Evolutionary conservation across 2,888 invertebrate species (phyloP), one percentile per base, ranked within the genome.

Genomic region (Oasisia sp.): DNA sequence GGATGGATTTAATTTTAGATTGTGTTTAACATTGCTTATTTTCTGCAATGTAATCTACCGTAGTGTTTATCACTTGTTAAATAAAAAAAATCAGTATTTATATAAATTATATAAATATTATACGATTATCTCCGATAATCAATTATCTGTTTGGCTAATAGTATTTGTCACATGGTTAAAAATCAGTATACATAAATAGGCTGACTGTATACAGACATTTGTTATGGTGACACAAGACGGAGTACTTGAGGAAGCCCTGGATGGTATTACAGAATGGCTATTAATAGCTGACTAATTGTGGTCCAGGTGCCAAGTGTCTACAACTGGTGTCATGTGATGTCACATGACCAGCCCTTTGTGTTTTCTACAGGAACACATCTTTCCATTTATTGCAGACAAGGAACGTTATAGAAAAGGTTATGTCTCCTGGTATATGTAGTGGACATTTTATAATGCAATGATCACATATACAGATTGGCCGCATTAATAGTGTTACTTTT

Each of bases 211-310:
- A 74, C 14, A n/a, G 27, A 27, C 74, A 74, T 19, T 5, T 74
- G 74, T 74, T n/a, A 19, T 74, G 74, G 27, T n/a, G 27, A 7
- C 7, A 14, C 74, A 74, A 19, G 5, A 19, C 74, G 27, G 74
- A 74, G 27, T 7, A 19, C 74, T 74, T 38, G 38, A n/a, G 74
- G 27, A 74, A 74, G 14, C 74, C 74, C 9, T 9, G 50, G 50
- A 50, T 9, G 50, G 50, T 50, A 50, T 14, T 50, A 14, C 50
- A 74, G 14, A 19, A 74, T 74, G 74, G 74, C n/a, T 27, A 74
- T 74, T 74, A 74, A 74, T 74, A 74, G 74, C 74, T 74, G 74
- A 74, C 74, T 74, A 74, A 74, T 74, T 27, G 74, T 27, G n/a
- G 27, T 74, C 74, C 74, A 74, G 74, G 74, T 74, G 7, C 27